phyloP scores from a whole-genome alignment of 2,113 vertebrate species.

The Solea senegalensis region DNA sequence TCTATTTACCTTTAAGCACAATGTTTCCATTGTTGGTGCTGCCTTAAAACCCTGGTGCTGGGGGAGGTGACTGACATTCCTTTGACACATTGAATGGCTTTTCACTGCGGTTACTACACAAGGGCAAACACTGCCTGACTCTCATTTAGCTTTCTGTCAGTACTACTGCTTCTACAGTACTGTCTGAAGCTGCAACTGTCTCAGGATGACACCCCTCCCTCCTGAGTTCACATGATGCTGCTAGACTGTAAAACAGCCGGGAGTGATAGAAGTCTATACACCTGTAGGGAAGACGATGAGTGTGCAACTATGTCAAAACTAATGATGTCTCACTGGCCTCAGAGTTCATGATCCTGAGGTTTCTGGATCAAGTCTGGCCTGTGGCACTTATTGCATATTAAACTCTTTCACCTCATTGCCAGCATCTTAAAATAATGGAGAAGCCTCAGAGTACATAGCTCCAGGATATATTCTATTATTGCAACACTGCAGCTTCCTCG shows the following conservation, averaged over 20 bases:
- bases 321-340: not conserved
- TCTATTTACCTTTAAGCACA: conserved; percentile 51
- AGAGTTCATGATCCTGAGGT: not conserved
- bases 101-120: conserved; percentile 37
- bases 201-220: conserved; percentile 1
- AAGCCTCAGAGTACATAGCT: no score
- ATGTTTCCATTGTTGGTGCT: conserved; percentile 60
- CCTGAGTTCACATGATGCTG: conserved; percentile 5
- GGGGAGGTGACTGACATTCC: conserved; percentile 68
- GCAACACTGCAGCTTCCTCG: no score
- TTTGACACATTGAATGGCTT: conserved; percentile 57
- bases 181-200: not conserved
- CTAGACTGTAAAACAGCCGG: not conserved
- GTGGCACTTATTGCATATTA: not conserved
- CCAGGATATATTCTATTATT: no score
- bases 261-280: not conserved
- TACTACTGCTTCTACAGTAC: not conserved
- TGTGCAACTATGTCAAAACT: not conserved
- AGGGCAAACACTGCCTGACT: conserved; percentile 47
- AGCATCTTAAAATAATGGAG: not conserved
- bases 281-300: not conserved
- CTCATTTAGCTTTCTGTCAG: conserved; percentile 42
- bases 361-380: not conserved
- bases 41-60: conserved; percentile 45
- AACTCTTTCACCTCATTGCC: not conserved